A percentile compares a stretch with the other conserved stretches of the same genome.
Evolutionary conservation across 2,888 invertebrate species (phyloP).

Genomic region (Clistopyga incitator): DNA sequence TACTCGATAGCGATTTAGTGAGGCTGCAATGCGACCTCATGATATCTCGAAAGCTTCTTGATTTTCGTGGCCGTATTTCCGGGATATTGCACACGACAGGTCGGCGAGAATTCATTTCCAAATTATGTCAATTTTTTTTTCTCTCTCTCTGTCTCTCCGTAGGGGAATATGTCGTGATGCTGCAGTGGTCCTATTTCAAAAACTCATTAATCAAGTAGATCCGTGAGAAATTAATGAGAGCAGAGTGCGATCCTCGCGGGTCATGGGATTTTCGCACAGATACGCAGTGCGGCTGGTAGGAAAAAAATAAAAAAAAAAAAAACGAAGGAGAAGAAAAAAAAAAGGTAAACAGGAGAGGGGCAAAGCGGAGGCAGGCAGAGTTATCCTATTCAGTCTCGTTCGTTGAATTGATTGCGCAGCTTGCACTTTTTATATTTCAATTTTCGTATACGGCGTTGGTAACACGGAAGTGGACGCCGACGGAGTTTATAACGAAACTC

Average conservation of each 20-base stretch:
- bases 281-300: slow-evolving; percentile 8
- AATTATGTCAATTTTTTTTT: slow-evolving; percentile 4
- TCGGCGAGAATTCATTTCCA: not conserved
- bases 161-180: not conserved
- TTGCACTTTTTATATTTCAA: slow-evolving; percentile 47
- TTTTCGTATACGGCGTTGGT: not conserved
- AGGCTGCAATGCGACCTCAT: no score
- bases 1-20: no score
- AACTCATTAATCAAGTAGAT: slow-evolving; percentile 47
- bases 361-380: slow-evolving; percentile 29
- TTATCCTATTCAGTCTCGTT: slow-evolving; percentile 49
- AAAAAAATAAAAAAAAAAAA: slow-evolving; percentile 45
- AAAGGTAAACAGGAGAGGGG: slow-evolving; percentile 36
- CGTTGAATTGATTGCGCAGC: slow-evolving; percentile 56
- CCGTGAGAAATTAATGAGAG: slow-evolving; percentile 31
- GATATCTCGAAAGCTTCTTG: not conserved
- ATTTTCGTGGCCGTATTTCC: not conserved
- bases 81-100: not conserved
- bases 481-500: slow-evolving; percentile 35
- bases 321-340: no score
- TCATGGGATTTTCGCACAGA: slow-evolving; percentile 10
- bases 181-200: slow-evolving; percentile 31
- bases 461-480: slow-evolving; percentile 11
- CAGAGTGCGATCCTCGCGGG: not conserved
- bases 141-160: not conserved